Base-by-base conservation (phyloP, 2,113 vertebrate species). In the Odontophorus gujanensis region DNA sequence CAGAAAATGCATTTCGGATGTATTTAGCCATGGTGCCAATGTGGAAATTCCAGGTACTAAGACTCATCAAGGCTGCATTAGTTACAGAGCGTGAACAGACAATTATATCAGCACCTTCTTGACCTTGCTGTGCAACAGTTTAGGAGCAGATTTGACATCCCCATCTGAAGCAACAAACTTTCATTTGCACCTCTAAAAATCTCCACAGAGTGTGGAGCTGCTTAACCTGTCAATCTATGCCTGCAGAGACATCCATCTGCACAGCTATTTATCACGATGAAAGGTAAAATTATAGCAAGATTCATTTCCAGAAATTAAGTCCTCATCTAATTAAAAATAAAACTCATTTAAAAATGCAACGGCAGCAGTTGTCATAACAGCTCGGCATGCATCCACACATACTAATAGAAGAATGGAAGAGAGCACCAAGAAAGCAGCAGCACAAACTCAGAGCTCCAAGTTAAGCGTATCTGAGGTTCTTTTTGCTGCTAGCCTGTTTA, bases 271-370 rank as follows among this genome's bases (percentile, higher is more conserved):
- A 75, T 61, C 95, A 73, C 1, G 43, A 92, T 68, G 92, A 94
- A 96, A 95, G 88, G 80, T 75, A 51, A 93, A 95, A 95, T 94
- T 81, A 92, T 1, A 95, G 69, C 40, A 93, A 78, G 80, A 19
- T 48, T 94, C 82, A 68, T 30, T 91, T 78, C 65, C 72, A 85
- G 87, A 68, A 91, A 95, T 91, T 68, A 95, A 86, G 65, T 53
- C 76, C 73, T 90, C 78, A 62, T 65, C 82, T 86, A 88, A 92
- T 93, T 88, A 92, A 94, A 92, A 87, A 65, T 75, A 93, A 93
- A 94, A 75, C 13, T 34, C 42, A 67, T 72, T 91, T 58, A 50
- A 90, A 80, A 84, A 66, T 13, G 40, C 67, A 76, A 63, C 6
- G 53, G 85, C 79, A 91, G 89, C 85, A 81, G 79, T 51, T 77